A percentile compares a stretch with the other conserved stretches of the same genome.
Conservation (phyloP, 2,797 vertebrate species). For the Cossypha polioptera region DNA sequence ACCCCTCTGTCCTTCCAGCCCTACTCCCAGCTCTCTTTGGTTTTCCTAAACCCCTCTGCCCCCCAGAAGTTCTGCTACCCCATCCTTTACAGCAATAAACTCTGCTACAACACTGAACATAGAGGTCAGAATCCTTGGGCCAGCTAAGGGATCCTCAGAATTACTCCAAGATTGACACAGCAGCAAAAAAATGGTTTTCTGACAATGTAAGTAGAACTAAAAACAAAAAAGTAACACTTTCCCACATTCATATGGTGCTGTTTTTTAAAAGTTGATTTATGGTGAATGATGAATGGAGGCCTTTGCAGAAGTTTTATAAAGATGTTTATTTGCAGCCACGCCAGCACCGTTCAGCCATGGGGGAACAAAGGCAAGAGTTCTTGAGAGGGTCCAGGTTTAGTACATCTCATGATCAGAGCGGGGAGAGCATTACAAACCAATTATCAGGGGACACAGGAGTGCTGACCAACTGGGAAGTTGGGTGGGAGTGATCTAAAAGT, state of each 20-base stretch:
- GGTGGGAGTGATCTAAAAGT: no score
- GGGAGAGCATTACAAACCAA: no score
- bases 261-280: no score
- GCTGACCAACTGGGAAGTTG: no score
- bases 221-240: not conserved
- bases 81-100: fast-evolving
- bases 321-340: no score
- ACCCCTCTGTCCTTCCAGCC: not conserved
- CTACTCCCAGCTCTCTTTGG: fast-evolving
- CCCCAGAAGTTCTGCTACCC: not conserved
- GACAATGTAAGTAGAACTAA: not conserved
- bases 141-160: not conserved
- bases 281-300: no score
- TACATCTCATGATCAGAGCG: no score
- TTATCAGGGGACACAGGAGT: no score
- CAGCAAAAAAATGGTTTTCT: fast-evolving
- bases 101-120: not conserved
- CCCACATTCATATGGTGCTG: not conserved
- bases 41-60: not conserved
- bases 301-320: no score
- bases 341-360: no score
- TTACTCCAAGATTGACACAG: not conserved
- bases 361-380: no score
- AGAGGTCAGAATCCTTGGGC: not conserved
- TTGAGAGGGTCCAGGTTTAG: no score